Conservation (phyloP, 2,797 vertebrate species). For the Meda fulgida region DNA sequence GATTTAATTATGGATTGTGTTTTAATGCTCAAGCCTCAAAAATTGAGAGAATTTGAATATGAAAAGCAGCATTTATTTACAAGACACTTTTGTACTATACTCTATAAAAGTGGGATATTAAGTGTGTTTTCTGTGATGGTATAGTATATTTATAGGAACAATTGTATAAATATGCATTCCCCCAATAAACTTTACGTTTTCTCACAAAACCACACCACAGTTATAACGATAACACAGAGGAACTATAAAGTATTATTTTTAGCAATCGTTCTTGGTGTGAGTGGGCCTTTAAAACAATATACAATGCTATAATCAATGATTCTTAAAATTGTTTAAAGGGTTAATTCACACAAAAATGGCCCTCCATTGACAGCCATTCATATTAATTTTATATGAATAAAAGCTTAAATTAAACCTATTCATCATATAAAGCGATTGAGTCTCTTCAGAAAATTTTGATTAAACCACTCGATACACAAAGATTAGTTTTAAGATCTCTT, state of each 20-base stretch:
- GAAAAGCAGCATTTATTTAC: conserved; percentile 17
- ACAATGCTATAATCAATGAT: neutral
- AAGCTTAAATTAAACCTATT: too few relatives aligned
- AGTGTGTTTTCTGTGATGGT: neutral
- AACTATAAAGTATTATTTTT: neutral
- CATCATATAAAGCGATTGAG: too few relatives aligned
- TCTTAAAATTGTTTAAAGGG: neutral
- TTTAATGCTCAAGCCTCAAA: neutral
- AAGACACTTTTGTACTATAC: neutral
- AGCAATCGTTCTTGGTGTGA: neutral
- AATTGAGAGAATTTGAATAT: neutral
- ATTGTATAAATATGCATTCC: neutral
- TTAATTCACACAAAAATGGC: too few relatives aligned
- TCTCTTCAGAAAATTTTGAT: too few relatives aligned
- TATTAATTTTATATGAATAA: too few relatives aligned
- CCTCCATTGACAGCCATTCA: too few relatives aligned
- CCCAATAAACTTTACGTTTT: neutral
- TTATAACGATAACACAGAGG: neutral
- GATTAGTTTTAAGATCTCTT: too few relatives aligned
- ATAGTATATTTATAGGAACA: neutral
- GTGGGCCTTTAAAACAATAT: neutral
- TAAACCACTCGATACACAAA: too few relatives aligned
- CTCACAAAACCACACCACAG: neutral
- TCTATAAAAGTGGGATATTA: neutral
- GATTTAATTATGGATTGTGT: neutral